Evolutionary conservation across 2,797 vertebrate genomes (phyloP), one percentile per base, ranked within the genome.

Genomic region (Spinus pinus): DNA sequence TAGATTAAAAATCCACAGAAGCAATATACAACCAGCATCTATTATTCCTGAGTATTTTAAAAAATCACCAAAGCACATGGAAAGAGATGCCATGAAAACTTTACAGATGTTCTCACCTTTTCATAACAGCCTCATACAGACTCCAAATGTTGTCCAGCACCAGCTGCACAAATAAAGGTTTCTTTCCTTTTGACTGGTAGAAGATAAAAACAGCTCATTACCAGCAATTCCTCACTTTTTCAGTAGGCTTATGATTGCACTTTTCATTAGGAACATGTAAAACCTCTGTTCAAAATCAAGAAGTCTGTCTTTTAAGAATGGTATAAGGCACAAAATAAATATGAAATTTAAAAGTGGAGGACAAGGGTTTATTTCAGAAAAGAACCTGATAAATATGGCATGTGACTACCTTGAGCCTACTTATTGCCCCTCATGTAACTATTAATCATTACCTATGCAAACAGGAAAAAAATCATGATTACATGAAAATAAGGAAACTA

Each of bases 111-210:
- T 82, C 98, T 95, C 96, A 99, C 99, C 98, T 99, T 97, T 97
- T 98, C 33, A 97, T 98, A 60, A 99, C 99, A 5, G 99, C 98
- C 28, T 99, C 99, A 73, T 99, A 99, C 44, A 99, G 98, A 97
- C 98, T 99, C 99, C 99, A 99, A 86, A 99, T 98, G 81, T 99
- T 99, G 90, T 99, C 99, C 95, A 99, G 97, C 75, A 99, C 99
- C 8, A 99, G 97, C 95, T 99, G 99, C 79, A 99, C 99, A 96
- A 99, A 99, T 74, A 99, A 97, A 25, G 98, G 98, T 81, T 99
- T 99, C 97, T 99, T 99, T 95, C 99, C 99, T 98, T 99, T 99
- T 56, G 97, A 96, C 99, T 99, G 95, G 41, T 58, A 84, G 9
- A 11, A 50, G 15, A 7, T 17, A 10, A 27, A 50, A 42, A 88